Percentiles rank a stretch among this genome's conserved stretches.
Conservation (phyloP, 2,113 vertebrate species). For the Siniperca knerii region DNA sequence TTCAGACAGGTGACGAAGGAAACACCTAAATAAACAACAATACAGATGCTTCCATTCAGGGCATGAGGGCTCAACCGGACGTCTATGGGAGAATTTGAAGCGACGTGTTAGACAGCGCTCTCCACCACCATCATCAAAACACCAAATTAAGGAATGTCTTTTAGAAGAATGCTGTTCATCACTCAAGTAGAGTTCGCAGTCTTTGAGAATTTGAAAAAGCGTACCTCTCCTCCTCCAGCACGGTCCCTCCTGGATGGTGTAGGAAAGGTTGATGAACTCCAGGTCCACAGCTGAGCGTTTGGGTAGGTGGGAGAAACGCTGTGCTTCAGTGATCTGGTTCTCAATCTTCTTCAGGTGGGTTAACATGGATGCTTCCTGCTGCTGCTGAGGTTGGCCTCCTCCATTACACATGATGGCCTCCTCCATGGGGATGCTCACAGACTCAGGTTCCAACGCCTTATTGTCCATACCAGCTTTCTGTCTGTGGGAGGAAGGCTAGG, state of each 20-base stretch:
- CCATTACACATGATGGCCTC: conserved; percentile 78
- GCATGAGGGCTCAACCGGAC: too few species aligned
- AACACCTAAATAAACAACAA: too few species aligned
- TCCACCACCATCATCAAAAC: too few species aligned
- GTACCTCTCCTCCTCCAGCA: conserved; percentile 96
- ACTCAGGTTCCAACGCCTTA: conserved; percentile 82
- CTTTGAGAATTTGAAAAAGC: background rate
- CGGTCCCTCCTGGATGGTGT: conserved; percentile 93
- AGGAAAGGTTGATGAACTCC: conserved; percentile 94
- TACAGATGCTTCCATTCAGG: too few species aligned
- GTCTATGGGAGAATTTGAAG: too few species aligned
- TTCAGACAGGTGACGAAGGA: too few species aligned
- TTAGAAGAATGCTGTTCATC: too few species aligned
- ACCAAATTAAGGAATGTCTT: too few species aligned
- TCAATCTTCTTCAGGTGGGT: conserved; percentile 95
- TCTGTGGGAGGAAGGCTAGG: background rate
- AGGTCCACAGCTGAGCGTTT: conserved; percentile 94
- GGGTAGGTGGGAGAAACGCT: conserved; percentile 95
- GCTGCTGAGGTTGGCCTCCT: conserved; percentile 67
- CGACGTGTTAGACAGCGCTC: too few species aligned
- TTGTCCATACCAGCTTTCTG: conserved; percentile 79
- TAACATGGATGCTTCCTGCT: conserved; percentile 87
- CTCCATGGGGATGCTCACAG: conserved; percentile 89
- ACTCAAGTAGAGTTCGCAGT: too few species aligned
- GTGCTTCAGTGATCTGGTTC: conserved; percentile 94